These are phyloP conservation scores for Thinocorus orbignyianus DNA, from an alignment of 2,113 vertebrate genomes.

Conservation along the genomic window DNA sequence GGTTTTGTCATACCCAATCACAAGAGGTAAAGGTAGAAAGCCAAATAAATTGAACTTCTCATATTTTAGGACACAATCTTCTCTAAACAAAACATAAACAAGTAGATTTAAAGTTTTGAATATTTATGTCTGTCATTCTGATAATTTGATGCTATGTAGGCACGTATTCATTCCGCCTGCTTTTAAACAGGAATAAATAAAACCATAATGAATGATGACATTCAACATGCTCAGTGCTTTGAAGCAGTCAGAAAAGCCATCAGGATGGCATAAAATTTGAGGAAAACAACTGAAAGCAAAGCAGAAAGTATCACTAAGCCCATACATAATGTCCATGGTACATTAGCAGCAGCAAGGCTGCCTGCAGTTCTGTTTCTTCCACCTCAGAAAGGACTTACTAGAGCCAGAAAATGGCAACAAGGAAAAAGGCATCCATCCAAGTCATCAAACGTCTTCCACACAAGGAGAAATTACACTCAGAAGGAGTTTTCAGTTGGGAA, in stretches of 20 bases:
- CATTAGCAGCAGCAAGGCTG: not conserved
- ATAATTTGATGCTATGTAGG: not conserved
- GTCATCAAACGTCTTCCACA: not conserved
- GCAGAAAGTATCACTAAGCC: not conserved
- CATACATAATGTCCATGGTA: not conserved
- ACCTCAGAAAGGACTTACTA: not conserved
- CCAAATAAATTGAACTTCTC: not conserved
- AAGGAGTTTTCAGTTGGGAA: not conserved
- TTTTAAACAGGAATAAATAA: not conserved
- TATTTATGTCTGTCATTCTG: not conserved
- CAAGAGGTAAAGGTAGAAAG: not conserved
- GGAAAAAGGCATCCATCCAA: not conserved
- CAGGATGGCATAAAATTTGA: not conserved
- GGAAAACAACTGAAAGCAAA: not conserved
- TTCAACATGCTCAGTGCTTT: not conserved
- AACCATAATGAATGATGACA: not conserved
- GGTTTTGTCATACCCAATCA: not conserved
- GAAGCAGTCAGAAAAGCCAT: not conserved
- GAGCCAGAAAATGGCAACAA: not conserved
- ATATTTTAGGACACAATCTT: not conserved
- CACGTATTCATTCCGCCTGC: not conserved
- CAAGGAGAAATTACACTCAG: not conserved
- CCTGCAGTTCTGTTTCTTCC: not conserved
- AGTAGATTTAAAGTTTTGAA: not conserved
- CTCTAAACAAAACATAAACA: not conserved